Percentiles rank a stretch among this genome's conserved stretches.
These are phyloP conservation scores for Mystacornis crossleyi DNA, from an alignment of 2,113 vertebrate genomes.

Conservation along the genomic window DNA sequence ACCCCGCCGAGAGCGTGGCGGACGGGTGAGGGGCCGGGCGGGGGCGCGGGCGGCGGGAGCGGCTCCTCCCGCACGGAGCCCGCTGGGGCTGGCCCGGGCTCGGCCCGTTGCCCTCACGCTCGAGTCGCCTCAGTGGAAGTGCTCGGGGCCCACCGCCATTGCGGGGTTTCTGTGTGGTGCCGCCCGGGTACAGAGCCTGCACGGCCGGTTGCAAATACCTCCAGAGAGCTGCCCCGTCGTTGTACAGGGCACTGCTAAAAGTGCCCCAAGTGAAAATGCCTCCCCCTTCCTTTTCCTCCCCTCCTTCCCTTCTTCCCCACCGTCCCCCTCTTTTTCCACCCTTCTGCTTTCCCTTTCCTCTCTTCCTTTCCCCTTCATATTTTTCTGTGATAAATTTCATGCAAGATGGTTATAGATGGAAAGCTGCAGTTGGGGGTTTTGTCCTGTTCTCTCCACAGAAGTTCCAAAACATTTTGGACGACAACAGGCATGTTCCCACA, in stretches of 20 bases:
- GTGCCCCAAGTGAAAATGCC: background rate
- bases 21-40: too few relatives aligned
- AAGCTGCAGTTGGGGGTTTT: background rate
- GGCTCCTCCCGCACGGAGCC: background rate
- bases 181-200: background rate
- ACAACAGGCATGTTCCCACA: slow-evolving; percentile 97
- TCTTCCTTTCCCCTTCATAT: accelerated
- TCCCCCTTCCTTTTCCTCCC: background rate
- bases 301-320: background rate
- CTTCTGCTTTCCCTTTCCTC: background rate
- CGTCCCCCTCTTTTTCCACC: accelerated
- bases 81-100: background rate
- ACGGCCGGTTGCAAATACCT: accelerated
- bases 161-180: accelerated
- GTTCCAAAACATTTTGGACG: slow-evolving; percentile 88
- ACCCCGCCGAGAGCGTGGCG: too few relatives aligned
- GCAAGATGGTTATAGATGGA: accelerated
- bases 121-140: accelerated
- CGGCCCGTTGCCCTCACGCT: background rate
- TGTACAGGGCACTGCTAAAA: background rate
- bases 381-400: background rate
- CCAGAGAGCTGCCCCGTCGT: accelerated
- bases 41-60: too few relatives aligned
- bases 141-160: accelerated
- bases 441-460: slow-evolving; percentile 67